phyloP scores from a whole-genome alignment of 2,888 invertebrate species.

The Acholoe squamosa region DNA sequence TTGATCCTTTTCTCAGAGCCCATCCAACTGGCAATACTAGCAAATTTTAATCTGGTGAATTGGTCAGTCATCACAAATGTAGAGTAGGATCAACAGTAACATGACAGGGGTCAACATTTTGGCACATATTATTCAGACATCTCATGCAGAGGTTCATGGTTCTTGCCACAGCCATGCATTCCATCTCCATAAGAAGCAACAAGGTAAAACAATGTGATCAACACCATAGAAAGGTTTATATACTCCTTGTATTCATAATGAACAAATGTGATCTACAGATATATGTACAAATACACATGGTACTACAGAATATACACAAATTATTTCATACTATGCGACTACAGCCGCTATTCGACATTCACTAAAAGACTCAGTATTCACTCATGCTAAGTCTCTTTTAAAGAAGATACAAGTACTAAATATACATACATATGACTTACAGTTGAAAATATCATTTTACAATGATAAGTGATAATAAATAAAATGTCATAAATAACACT shows the following conservation, averaged over 20 bases:
- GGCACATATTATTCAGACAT: neutral
- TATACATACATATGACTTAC: no score
- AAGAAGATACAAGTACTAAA: no score
- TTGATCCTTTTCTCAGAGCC: no score
- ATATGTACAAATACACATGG: neutral
- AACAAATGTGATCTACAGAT: neutral
- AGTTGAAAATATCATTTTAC: no score
- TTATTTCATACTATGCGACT: neutral
- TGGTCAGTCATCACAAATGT: neutral
- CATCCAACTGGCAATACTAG: no score
- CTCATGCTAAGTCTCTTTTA: no score
- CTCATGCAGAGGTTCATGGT: neutral
- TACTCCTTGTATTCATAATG: neutral
- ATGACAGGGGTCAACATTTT: constrained; percentile 10
- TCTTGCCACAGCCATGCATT: neutral
- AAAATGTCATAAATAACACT: neutral
- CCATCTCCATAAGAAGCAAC: neutral
- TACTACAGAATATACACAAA: neutral
- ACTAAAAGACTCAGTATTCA: no score
- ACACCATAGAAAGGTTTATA: neutral
- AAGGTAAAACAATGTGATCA: neutral
- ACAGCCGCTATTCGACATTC: neutral
- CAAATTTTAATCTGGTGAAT: no score
- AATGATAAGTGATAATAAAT: neutral
- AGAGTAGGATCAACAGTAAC: neutral